These are phyloP conservation scores for Pollachius pollachius DNA, from an alignment of 2,113 vertebrate genomes.

Conservation along the genomic window DNA sequence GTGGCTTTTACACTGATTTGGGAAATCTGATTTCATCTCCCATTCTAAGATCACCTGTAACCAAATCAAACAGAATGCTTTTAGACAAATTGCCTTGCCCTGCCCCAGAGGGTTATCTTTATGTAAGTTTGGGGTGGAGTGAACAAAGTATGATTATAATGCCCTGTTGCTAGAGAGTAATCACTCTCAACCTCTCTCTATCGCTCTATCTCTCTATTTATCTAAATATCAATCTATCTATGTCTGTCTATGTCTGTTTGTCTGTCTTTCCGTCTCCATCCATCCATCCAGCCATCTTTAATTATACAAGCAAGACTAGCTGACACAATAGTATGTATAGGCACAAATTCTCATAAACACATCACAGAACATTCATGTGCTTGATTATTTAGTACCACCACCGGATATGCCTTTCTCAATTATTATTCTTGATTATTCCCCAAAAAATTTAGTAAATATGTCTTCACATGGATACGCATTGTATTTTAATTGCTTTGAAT, in stretches of 20 bases:
- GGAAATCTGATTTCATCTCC: background rate
- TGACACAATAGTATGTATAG: no score
- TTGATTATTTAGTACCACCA: no score
- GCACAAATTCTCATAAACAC: no score
- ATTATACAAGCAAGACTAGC: no score
- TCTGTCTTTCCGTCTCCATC: background rate
- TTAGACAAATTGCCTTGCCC: conserved; percentile 64
- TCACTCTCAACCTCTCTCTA: background rate
- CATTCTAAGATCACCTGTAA: conserved; percentile 66
- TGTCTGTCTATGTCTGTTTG: background rate
- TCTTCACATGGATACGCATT: no score
- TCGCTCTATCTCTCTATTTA: background rate
- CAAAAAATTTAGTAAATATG: no score
- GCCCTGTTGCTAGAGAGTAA: background rate
- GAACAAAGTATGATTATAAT: background rate
- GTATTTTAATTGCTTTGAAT: no score
- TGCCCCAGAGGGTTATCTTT: conserved; percentile 50
- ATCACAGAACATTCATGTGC: no score
- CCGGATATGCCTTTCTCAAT: no score
- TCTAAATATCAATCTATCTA: no score
- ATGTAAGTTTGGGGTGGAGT: background rate
- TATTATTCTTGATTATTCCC: no score
- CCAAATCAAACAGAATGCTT: conserved; percentile 62
- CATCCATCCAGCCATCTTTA: background rate
- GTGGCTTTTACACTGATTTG: conserved; percentile 68